Evolutionary conservation across 2,888 invertebrate species (phyloP).

Genomic region (Cheilosia vernalis): DNA sequence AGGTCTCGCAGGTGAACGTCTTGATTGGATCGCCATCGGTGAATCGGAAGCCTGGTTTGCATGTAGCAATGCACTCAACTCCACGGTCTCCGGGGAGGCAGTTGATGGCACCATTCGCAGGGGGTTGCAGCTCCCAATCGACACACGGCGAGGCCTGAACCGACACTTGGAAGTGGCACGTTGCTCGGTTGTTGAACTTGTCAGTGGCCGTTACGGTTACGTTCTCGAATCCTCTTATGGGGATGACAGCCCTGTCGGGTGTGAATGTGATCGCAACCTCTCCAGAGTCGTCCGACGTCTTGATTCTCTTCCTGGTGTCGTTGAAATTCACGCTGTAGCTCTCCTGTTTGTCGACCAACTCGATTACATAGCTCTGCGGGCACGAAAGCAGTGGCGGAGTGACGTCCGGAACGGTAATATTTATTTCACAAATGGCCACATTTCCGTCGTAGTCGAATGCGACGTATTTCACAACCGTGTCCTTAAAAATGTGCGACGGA

Average conservation of each 20-base stretch:
- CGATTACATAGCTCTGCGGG: conserved; percentile 97
- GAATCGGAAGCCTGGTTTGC: conserved; percentile 94
- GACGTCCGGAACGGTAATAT: conserved; percentile 96
- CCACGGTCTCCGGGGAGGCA: conserved; percentile 92
- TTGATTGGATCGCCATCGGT: conserved; percentile 95
- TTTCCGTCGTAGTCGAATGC: conserved; percentile 99
- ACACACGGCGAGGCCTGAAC: conserved; percentile 97
- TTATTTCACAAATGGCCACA: conserved; percentile 98
- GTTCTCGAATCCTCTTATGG: conserved; percentile 94
- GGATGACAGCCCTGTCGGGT: conserved; percentile 93
- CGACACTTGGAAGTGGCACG: conserved; percentile 96
- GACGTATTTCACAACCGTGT: conserved; percentile 96
- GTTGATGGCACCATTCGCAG: conserved; percentile 94
- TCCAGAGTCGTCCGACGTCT: conserved; percentile 94
- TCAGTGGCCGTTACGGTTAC: conserved; percentile 95
- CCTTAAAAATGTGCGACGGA: conserved; percentile 93
- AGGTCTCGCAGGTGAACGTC: conserved; percentile 92
- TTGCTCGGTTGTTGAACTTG: conserved; percentile 93
- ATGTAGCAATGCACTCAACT: conserved; percentile 94
- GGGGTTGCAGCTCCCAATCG: conserved; percentile 95
- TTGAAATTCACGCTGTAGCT: conserved; percentile 96
- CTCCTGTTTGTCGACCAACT: conserved; percentile 94
- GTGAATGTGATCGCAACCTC: conserved; percentile 92
- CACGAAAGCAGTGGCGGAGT: conserved; percentile 95
- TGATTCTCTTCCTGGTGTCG: conserved; percentile 92